Base-by-base conservation (phyloP, 2,113 vertebrate genomes). In the Oceanites oceanicus region DNA sequence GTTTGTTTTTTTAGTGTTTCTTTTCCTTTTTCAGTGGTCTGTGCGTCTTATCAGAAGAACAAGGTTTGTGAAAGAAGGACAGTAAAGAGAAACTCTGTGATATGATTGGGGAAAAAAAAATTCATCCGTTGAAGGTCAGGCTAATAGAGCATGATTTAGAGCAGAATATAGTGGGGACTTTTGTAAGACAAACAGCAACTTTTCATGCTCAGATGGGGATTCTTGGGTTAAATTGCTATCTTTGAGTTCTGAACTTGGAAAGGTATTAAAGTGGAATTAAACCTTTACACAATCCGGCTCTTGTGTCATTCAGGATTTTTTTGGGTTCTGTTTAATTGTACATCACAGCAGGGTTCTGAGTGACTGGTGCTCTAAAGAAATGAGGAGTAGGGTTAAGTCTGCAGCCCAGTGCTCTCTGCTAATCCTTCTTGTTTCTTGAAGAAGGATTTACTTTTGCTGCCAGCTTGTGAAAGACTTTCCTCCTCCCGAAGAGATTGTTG, bases 211-310 rank as follows among this genome's bases (percentile, higher is more conserved):
- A 4, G 63, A 94, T 97, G 96, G 96, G 86, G 83, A 97, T 92
- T 96, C 90, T 94, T 96, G 97, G 96, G 97, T 99, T 99, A 99
- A 99, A 99, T 98, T 98, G 98, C 98, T 98, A 98, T 98, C 98
- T 99, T 99, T 98, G 98, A 98, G 98, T 98, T 98, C 98, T 98
- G 98, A 99, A 99, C 99, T 99, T 99, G 98, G 99, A 99, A 99
- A 98, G 98, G 99, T 99, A 99, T 99, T 99, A 99, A 99, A 99
- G 98, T 98, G 98, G 98, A 98, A 99, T 99, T 99, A 99, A 97
- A 95, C 86, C 94, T 95, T 90, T 95, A 94, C 93, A 96, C 96
- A 97, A 96, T 97, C 93, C 97, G 91, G 97, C 98, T 98, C 98
- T 98, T 98, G 97, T 97, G 96, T 97, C 98, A 98, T 97, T 98